phyloP scores from a whole-genome alignment of 35 echinoderm and acorn worm species.

The Heliocidaris tuberculata region DNA sequence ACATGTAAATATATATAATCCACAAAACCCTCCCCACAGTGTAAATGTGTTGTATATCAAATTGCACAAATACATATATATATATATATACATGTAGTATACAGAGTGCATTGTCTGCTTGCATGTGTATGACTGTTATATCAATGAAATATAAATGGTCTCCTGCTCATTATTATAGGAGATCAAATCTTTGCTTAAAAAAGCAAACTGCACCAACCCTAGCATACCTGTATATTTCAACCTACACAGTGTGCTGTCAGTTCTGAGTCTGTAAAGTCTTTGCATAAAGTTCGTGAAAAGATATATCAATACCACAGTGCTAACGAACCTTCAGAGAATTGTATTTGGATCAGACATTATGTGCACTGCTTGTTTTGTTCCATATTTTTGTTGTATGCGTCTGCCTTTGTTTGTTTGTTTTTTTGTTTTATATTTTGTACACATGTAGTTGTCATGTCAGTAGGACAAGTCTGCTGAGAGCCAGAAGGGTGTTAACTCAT shows the following conservation, averaged over 20 bases:
- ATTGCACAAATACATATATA: too few species aligned
- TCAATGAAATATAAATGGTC: background rate
- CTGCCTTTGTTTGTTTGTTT: background rate
- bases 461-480: background rate
- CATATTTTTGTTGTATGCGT: background rate
- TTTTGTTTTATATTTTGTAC: background rate
- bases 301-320: too few species aligned
- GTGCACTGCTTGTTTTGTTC: background rate
- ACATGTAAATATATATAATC: background rate
- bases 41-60: background rate
- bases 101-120: background rate
- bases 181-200: background rate
- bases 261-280: too few species aligned
- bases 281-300: too few species aligned
- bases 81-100: background rate
- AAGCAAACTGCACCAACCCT: too few species aligned
- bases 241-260: too few species aligned
- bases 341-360: background rate
- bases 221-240: too few species aligned
- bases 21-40: background rate
- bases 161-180: too few species aligned
- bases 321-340: background rate
- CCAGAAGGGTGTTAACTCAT: background rate
- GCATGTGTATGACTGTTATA: background rate
- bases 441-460: background rate